These are phyloP conservation scores for Turritopsis rubra DNA, from an alignment of 30 jellyfish, hydroid and myxozoan genomes.

Conservation along the genomic window DNA sequence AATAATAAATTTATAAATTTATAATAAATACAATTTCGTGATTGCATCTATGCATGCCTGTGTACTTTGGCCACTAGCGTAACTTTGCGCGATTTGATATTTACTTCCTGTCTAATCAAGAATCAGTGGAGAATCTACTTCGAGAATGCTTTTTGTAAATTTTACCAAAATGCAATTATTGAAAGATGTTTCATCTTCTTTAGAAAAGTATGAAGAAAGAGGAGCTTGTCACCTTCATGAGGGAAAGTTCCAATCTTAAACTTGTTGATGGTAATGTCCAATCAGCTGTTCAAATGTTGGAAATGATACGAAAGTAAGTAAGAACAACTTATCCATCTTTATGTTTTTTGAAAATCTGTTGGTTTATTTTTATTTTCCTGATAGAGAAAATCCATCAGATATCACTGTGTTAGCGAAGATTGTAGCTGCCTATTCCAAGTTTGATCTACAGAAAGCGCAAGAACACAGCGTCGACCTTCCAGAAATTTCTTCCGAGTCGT, in stretches of 20 bases:
- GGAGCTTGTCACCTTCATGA: conserved; percentile 48
- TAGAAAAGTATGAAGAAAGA: conserved; percentile 25
- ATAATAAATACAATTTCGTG: no score
- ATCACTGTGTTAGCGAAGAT: conserved; percentile 77
- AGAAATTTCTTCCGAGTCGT: conserved; percentile 36
- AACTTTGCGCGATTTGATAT: no score
- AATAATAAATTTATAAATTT: no score
- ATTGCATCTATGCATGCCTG: no score
- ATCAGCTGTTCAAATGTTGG: conserved; percentile 69
- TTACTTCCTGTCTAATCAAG: no score
- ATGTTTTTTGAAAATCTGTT: background rate
- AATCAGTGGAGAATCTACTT: no score
- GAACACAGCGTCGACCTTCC: conserved; percentile 90
- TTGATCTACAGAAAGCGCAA: conserved; percentile 80
- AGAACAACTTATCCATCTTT: background rate
- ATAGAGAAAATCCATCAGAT: conserved; percentile 85
- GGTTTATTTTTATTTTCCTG: background rate
- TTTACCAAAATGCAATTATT: background rate
- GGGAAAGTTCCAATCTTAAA: conserved; percentile 82
- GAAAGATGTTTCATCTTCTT: background rate
- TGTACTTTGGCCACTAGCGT: no score
- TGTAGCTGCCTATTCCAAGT: conserved; percentile 76
- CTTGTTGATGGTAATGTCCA: conserved; percentile 71
- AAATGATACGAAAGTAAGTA: conserved; percentile 58
- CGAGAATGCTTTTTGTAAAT: no score